Percentiles rank a stretch among this genome's conserved stretches.
These are phyloP conservation scores for Porites australiensis DNA, from an alignment of 64 coral and sea anemone species.

Conservation along the genomic window DNA sequence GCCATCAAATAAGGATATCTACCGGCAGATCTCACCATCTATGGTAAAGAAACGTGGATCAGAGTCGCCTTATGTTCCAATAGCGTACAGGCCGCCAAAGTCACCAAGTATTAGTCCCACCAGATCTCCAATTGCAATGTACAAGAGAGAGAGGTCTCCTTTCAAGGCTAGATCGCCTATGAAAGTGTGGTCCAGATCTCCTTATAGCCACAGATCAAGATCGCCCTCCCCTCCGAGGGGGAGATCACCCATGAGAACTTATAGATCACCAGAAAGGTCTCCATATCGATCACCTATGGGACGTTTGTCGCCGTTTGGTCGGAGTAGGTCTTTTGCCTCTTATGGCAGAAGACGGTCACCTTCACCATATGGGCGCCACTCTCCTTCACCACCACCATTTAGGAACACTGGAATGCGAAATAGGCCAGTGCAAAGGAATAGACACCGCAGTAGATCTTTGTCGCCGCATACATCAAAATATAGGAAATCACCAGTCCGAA, in stretches of 20 bases:
- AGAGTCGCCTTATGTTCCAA: slow-evolving; percentile 78
- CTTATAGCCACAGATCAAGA: slow-evolving; percentile 94
- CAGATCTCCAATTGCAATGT: slow-evolving; percentile 46
- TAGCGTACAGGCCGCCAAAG: slow-evolving; percentile 80
- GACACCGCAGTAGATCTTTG: slow-evolving; percentile 49
- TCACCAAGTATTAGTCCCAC: slow-evolving; percentile 77
- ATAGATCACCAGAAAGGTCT: slow-evolving; percentile 85
- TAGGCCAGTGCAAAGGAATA: slow-evolving; percentile 12
- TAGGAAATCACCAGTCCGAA: slow-evolving; percentile 55
- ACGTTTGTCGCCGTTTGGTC: slow-evolving; percentile 71
- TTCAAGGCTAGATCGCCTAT: slow-evolving; percentile 73
- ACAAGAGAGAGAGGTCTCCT: slow-evolving; percentile 64
- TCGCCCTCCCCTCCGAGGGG: slow-evolving; percentile 83
- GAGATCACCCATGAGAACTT: slow-evolving; percentile 66
- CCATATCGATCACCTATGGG: slow-evolving; percentile 79
- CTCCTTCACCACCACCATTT: slow-evolving; percentile 90
- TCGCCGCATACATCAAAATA: slow-evolving; percentile 35
- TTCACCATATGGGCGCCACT: slow-evolving; percentile 74
- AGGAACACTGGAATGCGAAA: slow-evolving; percentile 61
- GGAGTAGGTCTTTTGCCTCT: not conserved
- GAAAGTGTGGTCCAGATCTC: slow-evolving; percentile 88
- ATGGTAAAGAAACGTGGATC: slow-evolving; percentile 59
- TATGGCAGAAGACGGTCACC: slow-evolving; percentile 67
- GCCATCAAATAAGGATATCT: slow-evolving; percentile 41
- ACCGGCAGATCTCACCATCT: slow-evolving; percentile 28